Evolutionary conservation across 2,888 invertebrate genomes (phyloP).

Genomic region (Drosophila colorata): DNA sequence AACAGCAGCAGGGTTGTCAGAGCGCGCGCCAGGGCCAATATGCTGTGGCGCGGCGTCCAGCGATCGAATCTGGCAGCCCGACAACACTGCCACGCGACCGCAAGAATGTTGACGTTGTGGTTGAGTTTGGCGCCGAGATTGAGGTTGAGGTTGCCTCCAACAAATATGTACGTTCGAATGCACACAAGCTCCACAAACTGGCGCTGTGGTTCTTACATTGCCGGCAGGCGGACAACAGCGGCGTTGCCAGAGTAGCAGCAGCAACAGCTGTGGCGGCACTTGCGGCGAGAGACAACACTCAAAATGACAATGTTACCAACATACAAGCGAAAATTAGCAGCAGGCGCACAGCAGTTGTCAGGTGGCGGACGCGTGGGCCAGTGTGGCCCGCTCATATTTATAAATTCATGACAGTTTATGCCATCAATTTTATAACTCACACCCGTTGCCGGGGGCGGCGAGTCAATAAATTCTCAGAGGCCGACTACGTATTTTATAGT

Average conservation of each 20-base stretch:
- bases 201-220: slow-evolving; percentile 9
- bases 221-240: slow-evolving; percentile 28
- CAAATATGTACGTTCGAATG: slow-evolving; percentile 22
- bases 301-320: slow-evolving; percentile 81
- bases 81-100: slow-evolving; percentile 52
- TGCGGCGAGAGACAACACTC: slow-evolving; percentile 43
- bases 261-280: slow-evolving; percentile 22
- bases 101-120: slow-evolving; percentile 51
- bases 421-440: slow-evolving; percentile 81
- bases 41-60: slow-evolving; percentile 47
- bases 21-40: slow-evolving; percentile 36
- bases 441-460: slow-evolving; percentile 72
- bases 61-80: slow-evolving; percentile 63
- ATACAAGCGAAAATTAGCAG: slow-evolving; percentile 76
- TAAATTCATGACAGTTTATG: slow-evolving; percentile 78
- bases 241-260: slow-evolving; percentile 73
- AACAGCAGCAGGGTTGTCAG: slow-evolving; percentile 60
- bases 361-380: slow-evolving; percentile 3
- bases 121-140: slow-evolving; percentile 28
- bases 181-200: neutral
- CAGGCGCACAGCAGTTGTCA: slow-evolving; percentile 62
- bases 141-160: slow-evolving; percentile 26
- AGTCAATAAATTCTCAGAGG: slow-evolving; percentile 81
- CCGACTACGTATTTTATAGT: slow-evolving; percentile 82
- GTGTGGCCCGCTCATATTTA: slow-evolving; percentile 56